These are phyloP conservation scores for Lydus trimaculatus DNA, from an alignment of 2,888 invertebrate species.

Conservation along the genomic window DNA sequence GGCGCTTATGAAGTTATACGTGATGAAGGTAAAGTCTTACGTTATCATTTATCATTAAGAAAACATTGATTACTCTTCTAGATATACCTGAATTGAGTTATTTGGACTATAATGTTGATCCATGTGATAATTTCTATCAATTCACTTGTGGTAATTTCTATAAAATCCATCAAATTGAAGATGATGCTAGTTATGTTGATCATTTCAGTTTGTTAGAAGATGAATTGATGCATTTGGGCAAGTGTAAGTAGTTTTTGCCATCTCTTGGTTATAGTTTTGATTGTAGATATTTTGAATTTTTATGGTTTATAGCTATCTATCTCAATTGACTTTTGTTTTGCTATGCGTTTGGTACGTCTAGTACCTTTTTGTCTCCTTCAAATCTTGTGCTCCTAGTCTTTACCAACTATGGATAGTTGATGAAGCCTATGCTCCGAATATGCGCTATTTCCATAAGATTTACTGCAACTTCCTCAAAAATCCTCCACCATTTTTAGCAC, in stretches of 20 bases:
- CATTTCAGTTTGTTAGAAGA: constrained; percentile 59
- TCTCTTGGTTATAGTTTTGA: background rate
- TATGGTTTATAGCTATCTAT: background rate
- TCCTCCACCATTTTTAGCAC: no score
- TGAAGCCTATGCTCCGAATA: no score
- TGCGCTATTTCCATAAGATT: no score
- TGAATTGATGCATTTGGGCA: constrained; percentile 49
- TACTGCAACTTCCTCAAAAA: no score
- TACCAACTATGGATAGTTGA: no score
- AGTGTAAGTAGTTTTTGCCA: constrained; percentile 44
- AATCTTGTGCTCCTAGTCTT: no score
- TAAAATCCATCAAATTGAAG: constrained; percentile 44
- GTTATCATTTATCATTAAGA: no score
- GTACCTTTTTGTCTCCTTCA: no score
- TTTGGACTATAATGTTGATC: constrained; percentile 55
- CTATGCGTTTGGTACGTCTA: background rate
- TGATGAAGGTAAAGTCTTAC: no score
- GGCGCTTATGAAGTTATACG: no score
- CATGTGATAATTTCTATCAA: constrained; percentile 62
- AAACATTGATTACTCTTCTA: constrained; percentile 18
- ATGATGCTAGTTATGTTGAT: constrained; percentile 49
- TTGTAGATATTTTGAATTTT: no score
- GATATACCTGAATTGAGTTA: constrained; percentile 51
- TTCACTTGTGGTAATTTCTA: constrained; percentile 62
- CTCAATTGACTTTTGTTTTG: background rate